phyloP scores from a whole-genome alignment of 2,888 invertebrate genomes.

The Limulus polyphemus region DNA sequence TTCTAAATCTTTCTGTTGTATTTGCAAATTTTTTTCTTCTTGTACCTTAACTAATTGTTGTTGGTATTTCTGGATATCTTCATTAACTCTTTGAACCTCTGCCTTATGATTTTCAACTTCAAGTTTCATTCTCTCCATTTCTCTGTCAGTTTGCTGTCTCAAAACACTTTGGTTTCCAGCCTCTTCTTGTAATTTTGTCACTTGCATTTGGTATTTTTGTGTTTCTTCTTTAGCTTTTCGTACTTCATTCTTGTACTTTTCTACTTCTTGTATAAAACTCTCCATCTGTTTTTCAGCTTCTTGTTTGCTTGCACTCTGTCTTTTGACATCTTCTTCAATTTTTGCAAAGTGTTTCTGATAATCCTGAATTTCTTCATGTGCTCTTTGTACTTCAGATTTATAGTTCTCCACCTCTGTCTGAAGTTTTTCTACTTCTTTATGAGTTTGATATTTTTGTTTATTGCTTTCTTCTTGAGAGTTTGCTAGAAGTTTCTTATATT shows the following conservation, averaged over 20 bases:
- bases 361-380: too few relatives aligned
- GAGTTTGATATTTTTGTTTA: slow-evolving; percentile 5
- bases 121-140: slow-evolving; percentile 16
- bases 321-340: too few relatives aligned
- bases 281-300: slow-evolving; percentile 15
- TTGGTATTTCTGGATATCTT: background rate
- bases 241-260: background rate
- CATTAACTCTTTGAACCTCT: slow-evolving; percentile 17
- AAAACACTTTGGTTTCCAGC: background rate
- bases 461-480: slow-evolving; percentile 4
- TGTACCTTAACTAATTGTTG: too few relatives aligned
- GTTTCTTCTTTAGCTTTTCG: slow-evolving; percentile 1
- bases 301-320: slow-evolving; percentile 1
- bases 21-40: too few relatives aligned
- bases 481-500: background rate
- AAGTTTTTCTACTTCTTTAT: slow-evolving; percentile 13
- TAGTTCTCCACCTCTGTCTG: slow-evolving; percentile 17
- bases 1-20: too few relatives aligned
- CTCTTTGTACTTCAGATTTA: background rate
- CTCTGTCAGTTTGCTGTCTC: slow-evolving; percentile 15
- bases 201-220: background rate
- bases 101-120: slow-evolving; percentile 19
- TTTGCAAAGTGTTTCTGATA: too few relatives aligned
- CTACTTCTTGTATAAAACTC: slow-evolving; percentile 1
- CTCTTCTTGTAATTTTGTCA: too few relatives aligned